Conservation (phyloP, 2,113 vertebrate species). For the Sinocyclocheilus anophthalmus region DNA sequence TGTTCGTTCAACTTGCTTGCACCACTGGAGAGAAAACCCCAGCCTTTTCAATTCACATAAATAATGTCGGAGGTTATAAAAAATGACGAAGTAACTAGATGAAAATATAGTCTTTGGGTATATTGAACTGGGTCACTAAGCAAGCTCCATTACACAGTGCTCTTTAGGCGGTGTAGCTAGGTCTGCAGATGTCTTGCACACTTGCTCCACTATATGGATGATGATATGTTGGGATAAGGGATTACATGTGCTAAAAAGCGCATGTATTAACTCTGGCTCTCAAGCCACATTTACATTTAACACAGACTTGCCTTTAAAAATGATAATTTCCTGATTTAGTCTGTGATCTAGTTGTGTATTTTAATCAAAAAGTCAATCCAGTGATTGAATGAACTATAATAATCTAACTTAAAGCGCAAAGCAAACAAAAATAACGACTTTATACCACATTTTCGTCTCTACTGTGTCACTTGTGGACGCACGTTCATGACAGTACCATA, state of each 20-base stretch:
- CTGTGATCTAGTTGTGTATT: not conserved
- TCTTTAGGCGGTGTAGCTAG: not conserved
- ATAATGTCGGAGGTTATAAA: not conserved
- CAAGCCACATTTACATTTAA: conserved; percentile 2
- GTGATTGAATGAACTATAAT: not conserved
- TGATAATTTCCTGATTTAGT: not conserved
- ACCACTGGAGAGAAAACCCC: not conserved
- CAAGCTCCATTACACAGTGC: conserved; percentile 22
- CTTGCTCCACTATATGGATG: conserved; percentile 6
- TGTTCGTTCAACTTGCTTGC: not conserved
- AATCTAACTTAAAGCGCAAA: not conserved
- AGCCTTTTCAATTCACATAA: conserved; percentile 19
- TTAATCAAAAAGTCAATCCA: not conserved
- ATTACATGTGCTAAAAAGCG: not conserved
- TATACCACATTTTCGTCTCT: too few relatives aligned
- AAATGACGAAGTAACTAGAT: not conserved
- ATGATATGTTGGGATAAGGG: not conserved
- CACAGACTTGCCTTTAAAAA: not conserved
- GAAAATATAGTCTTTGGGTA: conserved; percentile 2
- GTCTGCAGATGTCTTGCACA: conserved; percentile 9
- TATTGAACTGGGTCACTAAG: not conserved
- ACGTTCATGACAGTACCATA: too few relatives aligned
- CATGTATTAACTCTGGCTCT: not conserved
- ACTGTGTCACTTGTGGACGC: too few relatives aligned
- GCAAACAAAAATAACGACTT: too few relatives aligned